Conservation (phyloP, 1,140 invertebrate species). For the Lamellibrachia luymesi region DNA sequence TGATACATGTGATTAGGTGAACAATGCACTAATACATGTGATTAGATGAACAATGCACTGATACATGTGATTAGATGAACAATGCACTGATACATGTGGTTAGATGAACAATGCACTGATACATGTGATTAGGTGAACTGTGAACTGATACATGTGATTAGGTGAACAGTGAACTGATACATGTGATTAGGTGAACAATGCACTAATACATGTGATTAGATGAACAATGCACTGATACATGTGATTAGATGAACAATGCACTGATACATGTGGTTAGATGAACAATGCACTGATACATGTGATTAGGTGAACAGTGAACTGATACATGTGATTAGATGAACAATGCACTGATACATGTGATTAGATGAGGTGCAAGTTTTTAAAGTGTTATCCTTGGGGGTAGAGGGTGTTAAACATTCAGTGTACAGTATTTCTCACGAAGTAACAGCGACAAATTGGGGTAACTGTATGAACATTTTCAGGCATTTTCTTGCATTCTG, state of each 20-base stretch:
- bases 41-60: too few relatives aligned
- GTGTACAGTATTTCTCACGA: neutral
- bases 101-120: neutral
- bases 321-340: neutral
- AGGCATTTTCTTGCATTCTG: neutral
- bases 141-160: neutral
- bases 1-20: too few relatives aligned
- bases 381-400: too few relatives aligned
- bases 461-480: too few relatives aligned
- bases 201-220: neutral
- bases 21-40: too few relatives aligned
- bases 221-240: neutral
- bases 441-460: neutral
- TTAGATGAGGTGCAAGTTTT: too few relatives aligned
- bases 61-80: too few relatives aligned
- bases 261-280: neutral
- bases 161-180: neutral
- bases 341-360: too few relatives aligned
- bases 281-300: neutral
- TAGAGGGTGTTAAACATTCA: too few relatives aligned
- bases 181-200: neutral
- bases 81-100: neutral
- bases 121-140: neutral
- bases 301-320: neutral
- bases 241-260: neutral